Conservation (phyloP, 2,888 invertebrate genomes). For the Athalia circularis region DNA sequence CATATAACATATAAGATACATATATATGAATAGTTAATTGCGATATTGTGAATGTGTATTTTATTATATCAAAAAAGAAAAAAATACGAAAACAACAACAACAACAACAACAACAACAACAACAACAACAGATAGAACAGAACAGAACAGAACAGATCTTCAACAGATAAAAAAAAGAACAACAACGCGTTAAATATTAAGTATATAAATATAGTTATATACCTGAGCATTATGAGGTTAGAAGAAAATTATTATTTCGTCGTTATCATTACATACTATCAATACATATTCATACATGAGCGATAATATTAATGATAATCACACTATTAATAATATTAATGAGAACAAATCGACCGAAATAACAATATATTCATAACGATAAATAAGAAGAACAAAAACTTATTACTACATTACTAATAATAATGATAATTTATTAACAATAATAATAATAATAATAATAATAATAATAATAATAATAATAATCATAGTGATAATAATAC, state of each 20-base stretch:
- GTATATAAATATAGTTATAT: no score
- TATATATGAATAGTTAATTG: conserved; percentile 46
- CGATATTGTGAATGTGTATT: conserved; percentile 70
- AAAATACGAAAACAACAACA: conserved; percentile 46
- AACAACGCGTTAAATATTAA: neutral
- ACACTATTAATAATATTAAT: neutral
- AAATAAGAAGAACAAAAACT: conserved; percentile 39
- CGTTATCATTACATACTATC: no score
- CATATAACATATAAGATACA: conserved; percentile 28
- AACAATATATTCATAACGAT: conserved; percentile 48
- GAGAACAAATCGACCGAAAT: neutral
- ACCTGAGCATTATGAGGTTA: no score
- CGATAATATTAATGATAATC: conserved; percentile 14
- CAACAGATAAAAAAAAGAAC: neutral
- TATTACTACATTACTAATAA: conserved; percentile 38
- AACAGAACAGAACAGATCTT: conserved; percentile 1
- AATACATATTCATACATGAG: neutral
- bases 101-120: conserved; percentile 45
- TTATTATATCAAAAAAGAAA: conserved; percentile 63
- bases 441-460: neutral
- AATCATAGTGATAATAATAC: neutral
- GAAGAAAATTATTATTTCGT: no score
- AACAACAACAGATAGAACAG: conserved; percentile 46
- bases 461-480: neutral
- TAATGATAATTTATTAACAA: no score